Evolutionary conservation across 2,888 invertebrate species (phyloP), one percentile per base, ranked within the genome.

Genomic region (Oligia strigilis): DNA sequence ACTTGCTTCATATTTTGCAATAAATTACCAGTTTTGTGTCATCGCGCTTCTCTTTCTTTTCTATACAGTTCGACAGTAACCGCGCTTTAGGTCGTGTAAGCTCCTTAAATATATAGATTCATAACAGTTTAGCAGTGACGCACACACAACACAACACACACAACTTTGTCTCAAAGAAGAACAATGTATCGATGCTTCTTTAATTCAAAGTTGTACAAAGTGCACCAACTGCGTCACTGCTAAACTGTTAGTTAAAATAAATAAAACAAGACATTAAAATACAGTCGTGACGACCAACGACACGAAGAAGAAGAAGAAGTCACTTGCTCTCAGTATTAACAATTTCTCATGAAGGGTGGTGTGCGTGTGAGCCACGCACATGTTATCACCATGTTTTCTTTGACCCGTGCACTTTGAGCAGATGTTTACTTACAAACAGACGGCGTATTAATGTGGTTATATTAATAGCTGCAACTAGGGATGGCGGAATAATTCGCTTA

Each of bases 381-480:
- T 8, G 72, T 80, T 86, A 86, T 87, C 86, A n/a, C 11, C 29
- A 19, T 84, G 86, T 86, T 85, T 82, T 84, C 82, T 82, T 43
- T 77, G 87, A 85, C 87, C 85, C 75, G 17, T 60, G 82, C 80
- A 17, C 86, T 82, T 62, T 79, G 75, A 60, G 76, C 82, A 72
- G 82, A 76, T 87, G 86, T 86, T 82, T 76, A 78, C 84, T 80
- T 70, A 82, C 66, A 69, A 69, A 73, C 84, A 72, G 78, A 81
- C 81, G 52, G 62, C 72, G 76, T 17, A 70, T 74, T 82, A 60
- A 78, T 85, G 71, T 65, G 62, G 64, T 40, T 77, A 40, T 83
- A 83, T 86, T 78, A 84, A 82, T 86, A 86, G 73, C 62, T 69
- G 8, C 23, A 0, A 1, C 13, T 86, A 87, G 55, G 84, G 81